Base-by-base conservation (phyloP, 2,797 vertebrate species). In the Urocyon cinereoargenteus region DNA sequence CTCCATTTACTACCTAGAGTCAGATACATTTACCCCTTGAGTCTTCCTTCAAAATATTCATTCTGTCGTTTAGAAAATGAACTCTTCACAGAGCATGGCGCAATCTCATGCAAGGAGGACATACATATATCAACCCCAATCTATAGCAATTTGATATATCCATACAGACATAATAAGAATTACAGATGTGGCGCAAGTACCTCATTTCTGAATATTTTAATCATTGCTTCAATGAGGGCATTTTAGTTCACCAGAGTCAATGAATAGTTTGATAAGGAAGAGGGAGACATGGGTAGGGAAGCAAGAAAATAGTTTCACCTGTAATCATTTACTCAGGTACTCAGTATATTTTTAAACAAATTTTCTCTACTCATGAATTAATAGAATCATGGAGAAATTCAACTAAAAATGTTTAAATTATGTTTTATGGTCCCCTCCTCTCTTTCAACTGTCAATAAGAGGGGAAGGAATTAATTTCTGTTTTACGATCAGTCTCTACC, bases 141-240 rank as follows among this genome's bases (percentile, higher is more conserved):
- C 55, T 59, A 86, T 0, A 90, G 51, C 7, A 89, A 34, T 81
- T 55, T 83, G 28, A 86, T 78, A 31, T 89, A 78, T 28, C 6
- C 7, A 86, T 45, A 88, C 7, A 45, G 53, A 86, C 6, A 36
- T n/a, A 77, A 34, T 78, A 84, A 86, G 24, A 94, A 90, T 72
- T 78, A 89, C 66, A 92, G 93, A 77, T 66, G 12, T 2, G 3
- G 19, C 28, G 51, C 73, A 92, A 88, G 24, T 59, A 92, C 5
- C 9, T 97, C 24, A 95, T 77, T 97, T 96, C n/a, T 92, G 51
- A 78, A 57, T 31, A 86, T 75, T 86, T 85, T 90, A 61, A 90
- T 94, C 16, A 61, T 3, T 77, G 55, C 49, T 93, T 96, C 70
- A 91, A 19, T 45, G n/a, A 91, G 68, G 91, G 59, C 31, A 91